Conservation (phyloP, 2,113 vertebrate genomes). For the Bubo blakistoni region DNA sequence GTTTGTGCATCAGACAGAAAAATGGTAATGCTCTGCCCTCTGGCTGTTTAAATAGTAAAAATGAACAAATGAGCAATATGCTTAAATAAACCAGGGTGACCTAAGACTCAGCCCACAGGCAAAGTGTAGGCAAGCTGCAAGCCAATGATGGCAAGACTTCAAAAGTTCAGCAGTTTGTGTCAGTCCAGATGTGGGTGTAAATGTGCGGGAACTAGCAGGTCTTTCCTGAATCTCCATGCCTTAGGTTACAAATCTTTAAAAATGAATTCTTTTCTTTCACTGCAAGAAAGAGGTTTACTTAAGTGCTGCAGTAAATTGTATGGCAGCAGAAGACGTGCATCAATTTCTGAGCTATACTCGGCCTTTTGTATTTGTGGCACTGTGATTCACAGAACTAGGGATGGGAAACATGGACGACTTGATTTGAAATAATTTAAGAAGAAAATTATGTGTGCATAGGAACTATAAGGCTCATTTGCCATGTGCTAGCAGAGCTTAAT, state of each 20-base stretch:
- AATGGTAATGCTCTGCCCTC: neutral
- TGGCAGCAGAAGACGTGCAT: neutral
- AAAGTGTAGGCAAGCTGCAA: neutral
- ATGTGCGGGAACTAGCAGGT: neutral
- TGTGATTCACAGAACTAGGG: neutral
- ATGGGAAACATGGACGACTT: neutral
- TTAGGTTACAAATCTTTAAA: neutral
- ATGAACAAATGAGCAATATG: neutral
- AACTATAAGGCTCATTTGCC: neutral
- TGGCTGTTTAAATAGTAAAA: neutral
- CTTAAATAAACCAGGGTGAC: neutral
- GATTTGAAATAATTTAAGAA: neutral
- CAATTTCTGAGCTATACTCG: neutral
- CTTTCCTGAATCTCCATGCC: neutral
- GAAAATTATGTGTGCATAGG: neutral
- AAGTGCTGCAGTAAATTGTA: neutral
- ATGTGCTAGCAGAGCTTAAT: neutral
- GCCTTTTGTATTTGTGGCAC: neutral
- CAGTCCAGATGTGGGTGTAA: neutral
- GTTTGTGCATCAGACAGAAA: neutral
- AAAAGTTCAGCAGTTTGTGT: neutral
- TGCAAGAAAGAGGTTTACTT: neutral
- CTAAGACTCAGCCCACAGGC: neutral
- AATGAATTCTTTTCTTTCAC: neutral
- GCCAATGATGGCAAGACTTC: neutral